Evolutionary conservation across 2,797 vertebrate genomes (phyloP).

Genomic region (Leptodactylus fallax): DNA sequence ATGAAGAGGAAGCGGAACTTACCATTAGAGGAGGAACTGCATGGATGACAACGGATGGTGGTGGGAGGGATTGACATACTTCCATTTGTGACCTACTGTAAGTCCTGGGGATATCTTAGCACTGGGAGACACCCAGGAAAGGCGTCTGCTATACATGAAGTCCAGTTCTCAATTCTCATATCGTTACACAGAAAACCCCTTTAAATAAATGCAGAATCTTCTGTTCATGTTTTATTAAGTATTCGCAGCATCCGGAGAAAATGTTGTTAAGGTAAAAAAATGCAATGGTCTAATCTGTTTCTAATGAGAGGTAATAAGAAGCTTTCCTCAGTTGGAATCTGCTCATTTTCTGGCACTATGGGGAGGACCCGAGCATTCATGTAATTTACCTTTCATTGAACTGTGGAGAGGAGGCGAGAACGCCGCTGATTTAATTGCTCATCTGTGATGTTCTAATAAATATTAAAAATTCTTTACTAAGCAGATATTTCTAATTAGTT

Average conservation of each 20-base stretch:
- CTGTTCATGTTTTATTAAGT: conserved; percentile 27
- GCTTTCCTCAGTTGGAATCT: conserved; percentile 18
- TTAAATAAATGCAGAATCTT: not conserved
- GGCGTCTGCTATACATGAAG: too few species aligned
- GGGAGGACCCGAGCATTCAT: conserved; percentile 27
- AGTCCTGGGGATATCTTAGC: too few species aligned
- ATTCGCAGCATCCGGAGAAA: conserved; percentile 41
- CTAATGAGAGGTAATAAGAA: conserved; percentile 50
- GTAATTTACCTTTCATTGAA: conserved; percentile 54
- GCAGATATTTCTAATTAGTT: conserved; percentile 31
- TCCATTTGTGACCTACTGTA: too few species aligned
- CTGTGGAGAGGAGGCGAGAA: conserved; percentile 45
- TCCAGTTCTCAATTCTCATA: too few species aligned
- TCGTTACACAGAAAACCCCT: not conserved
- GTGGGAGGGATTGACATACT: too few species aligned
- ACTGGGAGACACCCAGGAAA: too few species aligned
- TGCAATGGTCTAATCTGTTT: conserved; percentile 40
- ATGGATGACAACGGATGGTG: too few species aligned
- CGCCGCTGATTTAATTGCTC: conserved; percentile 27
- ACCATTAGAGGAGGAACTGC: too few species aligned
- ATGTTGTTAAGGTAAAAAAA: conserved; percentile 25
- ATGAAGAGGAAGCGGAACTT: too few species aligned
- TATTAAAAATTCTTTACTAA: conserved; percentile 56
- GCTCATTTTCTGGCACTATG: not conserved
- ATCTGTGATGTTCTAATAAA: conserved; percentile 49